These are phyloP conservation scores for Babyrousa celebensis DNA, from an alignment of 2,797 vertebrate species.

Conservation along the genomic window DNA sequence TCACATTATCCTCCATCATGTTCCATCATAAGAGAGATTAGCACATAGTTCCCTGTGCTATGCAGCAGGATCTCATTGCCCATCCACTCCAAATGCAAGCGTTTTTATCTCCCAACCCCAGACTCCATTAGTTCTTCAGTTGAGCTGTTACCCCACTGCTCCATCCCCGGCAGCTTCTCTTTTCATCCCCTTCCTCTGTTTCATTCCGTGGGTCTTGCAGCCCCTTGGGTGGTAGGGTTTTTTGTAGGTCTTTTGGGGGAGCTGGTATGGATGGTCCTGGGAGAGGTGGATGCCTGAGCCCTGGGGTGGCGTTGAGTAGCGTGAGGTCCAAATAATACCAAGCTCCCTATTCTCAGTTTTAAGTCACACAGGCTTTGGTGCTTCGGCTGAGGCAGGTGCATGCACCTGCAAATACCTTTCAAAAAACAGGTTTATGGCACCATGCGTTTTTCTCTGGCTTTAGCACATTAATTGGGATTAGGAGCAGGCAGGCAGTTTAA, in stretches of 20 bases:
- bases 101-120: no score
- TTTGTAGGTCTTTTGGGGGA: not conserved
- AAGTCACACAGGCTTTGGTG: not conserved
- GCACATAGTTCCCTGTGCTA: no score
- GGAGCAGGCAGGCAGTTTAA: not conserved
- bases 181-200: not conserved
- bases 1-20: no score
- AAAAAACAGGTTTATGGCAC: not conserved
- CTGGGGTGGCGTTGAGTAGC: not conserved
- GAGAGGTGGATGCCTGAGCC: not conserved
- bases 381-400: accelerated
- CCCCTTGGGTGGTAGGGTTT: not conserved
- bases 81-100: no score
- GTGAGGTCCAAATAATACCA: not conserved
- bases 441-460: not conserved
- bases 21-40: no score
- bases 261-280: not conserved
- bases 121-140: not conserved
- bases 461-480: not conserved
- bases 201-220: not conserved
- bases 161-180: not conserved
- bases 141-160: not conserved
- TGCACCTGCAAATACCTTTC: not conserved
- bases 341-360: not conserved
- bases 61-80: no score